Conservation (phyloP, 1,140 invertebrate species). For the Drosophila melanica region DNA sequence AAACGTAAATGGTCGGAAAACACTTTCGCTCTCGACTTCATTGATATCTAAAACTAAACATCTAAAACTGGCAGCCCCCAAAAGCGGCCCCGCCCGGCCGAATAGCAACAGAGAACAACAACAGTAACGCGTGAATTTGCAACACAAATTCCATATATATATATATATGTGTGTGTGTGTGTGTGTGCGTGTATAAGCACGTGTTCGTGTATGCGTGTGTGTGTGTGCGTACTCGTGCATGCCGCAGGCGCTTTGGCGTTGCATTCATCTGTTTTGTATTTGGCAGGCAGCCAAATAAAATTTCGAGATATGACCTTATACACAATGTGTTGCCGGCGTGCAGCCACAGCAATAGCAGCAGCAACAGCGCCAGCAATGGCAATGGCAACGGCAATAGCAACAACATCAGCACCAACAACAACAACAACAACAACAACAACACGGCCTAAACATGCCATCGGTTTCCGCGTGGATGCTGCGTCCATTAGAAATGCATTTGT, state of each 20-base stretch:
- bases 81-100: slow-evolving; percentile 44
- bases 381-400: slow-evolving; percentile 2
- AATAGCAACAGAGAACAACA: slow-evolving; percentile 11
- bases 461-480: slow-evolving; percentile 74
- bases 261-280: slow-evolving; percentile 71
- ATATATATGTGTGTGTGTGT: slow-evolving; percentile 39
- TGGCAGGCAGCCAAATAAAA: slow-evolving; percentile 79
- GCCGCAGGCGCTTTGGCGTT: slow-evolving; percentile 57
- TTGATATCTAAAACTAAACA: slow-evolving; percentile 79
- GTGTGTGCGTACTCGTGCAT: slow-evolving; percentile 34
- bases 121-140: slow-evolving; percentile 48
- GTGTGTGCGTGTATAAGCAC: slow-evolving; percentile 4
- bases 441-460: slow-evolving; percentile 66
- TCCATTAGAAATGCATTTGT: slow-evolving; percentile 78
- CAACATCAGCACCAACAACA: slow-evolving; percentile 10
- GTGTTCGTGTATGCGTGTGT: slow-evolving; percentile 5
- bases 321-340: slow-evolving; percentile 55
- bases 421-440: slow-evolving; percentile 27
- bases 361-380: slow-evolving; percentile 13
- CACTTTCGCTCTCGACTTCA: slow-evolving; percentile 80
- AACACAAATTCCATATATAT: slow-evolving; percentile 49
- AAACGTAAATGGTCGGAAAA: slow-evolving; percentile 61
- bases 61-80: slow-evolving; percentile 73
- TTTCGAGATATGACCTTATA: slow-evolving; percentile 77
- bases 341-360: slow-evolving; percentile 28